Evolutionary conservation across 1,140 invertebrate species (phyloP).

Genomic region (Campoletis sonorensis): DNA sequence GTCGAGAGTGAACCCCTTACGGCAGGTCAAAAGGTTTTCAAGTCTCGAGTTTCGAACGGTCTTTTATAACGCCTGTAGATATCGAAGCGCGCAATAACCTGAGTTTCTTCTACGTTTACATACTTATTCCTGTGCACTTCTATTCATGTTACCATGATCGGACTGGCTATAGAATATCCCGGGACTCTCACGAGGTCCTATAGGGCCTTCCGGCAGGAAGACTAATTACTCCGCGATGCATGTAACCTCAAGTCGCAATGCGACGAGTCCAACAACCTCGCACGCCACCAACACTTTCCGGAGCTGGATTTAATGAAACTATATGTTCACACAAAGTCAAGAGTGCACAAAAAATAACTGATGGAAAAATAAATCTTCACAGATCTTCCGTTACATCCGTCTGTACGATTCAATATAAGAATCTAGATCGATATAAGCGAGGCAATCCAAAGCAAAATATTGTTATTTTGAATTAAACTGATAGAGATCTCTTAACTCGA

Average conservation of each 20-base stretch:
- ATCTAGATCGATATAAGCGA: neutral
- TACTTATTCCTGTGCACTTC: neutral
- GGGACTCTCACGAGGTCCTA: slow-evolving; percentile 35
- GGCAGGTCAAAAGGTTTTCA: slow-evolving; percentile 38
- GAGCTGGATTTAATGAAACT: neutral
- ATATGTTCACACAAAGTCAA: too few species aligned
- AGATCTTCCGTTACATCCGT: too few species aligned
- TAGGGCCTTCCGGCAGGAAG: slow-evolving; percentile 39
- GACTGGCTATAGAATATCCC: slow-evolving; percentile 26
- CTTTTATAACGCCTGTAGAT: slow-evolving; percentile 36
- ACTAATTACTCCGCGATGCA: slow-evolving; percentile 34
- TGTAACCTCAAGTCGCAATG: slow-evolving; percentile 1
- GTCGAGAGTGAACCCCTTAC: slow-evolving; percentile 5
- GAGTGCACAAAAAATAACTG: too few species aligned
- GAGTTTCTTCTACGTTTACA: neutral
- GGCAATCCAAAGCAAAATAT: neutral
- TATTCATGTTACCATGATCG: slow-evolving; percentile 20
- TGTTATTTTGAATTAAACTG: neutral
- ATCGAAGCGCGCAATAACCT: slow-evolving; percentile 26
- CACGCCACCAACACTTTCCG: neutral
- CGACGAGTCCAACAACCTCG: slow-evolving; percentile 13
- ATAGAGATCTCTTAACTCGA: slow-evolving; percentile 7
- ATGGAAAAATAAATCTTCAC: too few species aligned
- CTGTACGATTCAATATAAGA: too few species aligned
- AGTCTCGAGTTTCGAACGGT: slow-evolving; percentile 43